Evolutionary conservation across 2,113 vertebrate species (phyloP).

Genomic region (Leucopternis melanops): DNA sequence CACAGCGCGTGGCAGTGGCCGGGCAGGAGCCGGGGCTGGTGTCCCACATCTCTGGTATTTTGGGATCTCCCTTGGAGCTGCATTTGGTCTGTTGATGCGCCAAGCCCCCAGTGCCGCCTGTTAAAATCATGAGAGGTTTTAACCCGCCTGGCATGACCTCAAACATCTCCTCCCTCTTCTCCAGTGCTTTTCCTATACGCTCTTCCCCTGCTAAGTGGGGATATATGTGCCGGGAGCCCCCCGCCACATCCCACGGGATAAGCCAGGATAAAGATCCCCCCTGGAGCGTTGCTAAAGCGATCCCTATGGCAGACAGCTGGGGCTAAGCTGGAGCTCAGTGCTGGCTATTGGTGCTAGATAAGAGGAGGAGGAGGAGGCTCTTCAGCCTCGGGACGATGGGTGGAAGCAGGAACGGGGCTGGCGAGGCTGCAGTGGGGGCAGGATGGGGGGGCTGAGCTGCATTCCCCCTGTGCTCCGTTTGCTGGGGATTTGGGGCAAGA

Average conservation of each 20-base stretch:
- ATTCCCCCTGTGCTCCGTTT: fast-evolving
- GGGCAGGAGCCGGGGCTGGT: neutral
- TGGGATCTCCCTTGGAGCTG: neutral
- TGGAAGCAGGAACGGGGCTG: neutral
- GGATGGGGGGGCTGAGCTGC: fast-evolving
- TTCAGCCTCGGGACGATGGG: fast-evolving
- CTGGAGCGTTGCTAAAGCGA: neutral
- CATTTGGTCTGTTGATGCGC: fast-evolving
- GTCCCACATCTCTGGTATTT: neutral
- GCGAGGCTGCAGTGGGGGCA: neutral
- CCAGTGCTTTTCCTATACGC: neutral
- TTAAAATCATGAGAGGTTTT: neutral
- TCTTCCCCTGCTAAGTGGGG: conserved; percentile 1
- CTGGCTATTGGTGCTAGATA: neutral
- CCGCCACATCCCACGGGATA: neutral
- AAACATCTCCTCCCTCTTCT: neutral
- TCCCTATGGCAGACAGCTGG: neutral
- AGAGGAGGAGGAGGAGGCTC: neutral
- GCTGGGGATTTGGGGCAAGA: neutral
- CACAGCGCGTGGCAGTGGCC: fast-evolving
- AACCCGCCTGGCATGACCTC: neutral
- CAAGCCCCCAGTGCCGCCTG: neutral
- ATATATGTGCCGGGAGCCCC: neutral
- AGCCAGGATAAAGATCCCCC: conserved; percentile 17
- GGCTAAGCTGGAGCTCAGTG: neutral